Conservation (phyloP, 1,140 invertebrate genomes). For the Metaphire vulgaris region DNA sequence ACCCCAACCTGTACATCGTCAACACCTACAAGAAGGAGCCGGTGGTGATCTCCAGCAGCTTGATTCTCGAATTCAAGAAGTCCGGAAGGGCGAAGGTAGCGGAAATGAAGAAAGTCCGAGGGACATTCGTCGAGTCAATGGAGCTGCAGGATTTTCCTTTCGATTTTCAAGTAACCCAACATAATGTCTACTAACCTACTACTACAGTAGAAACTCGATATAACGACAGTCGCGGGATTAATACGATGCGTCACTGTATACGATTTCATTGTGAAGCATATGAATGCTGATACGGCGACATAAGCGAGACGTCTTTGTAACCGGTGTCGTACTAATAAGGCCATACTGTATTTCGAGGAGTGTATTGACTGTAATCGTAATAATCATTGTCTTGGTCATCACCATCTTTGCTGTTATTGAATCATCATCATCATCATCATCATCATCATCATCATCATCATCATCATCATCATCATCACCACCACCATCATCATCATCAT, state of each 20-base stretch:
- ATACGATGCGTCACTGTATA: too few relatives aligned
- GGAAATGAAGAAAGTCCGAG: not conserved
- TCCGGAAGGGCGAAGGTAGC: not conserved
- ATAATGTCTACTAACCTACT: too few relatives aligned
- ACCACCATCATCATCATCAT: not conserved
- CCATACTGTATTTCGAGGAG: too few relatives aligned
- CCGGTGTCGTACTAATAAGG: too few relatives aligned
- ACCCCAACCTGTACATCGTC: not conserved
- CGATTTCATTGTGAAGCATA: too few relatives aligned
- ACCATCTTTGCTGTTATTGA: not conserved
- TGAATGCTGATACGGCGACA: too few relatives aligned
- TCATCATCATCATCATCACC: not conserved
- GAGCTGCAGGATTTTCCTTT: not conserved
- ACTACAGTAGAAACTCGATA: too few relatives aligned
- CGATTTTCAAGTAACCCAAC: not conserved
- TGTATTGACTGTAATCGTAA: not conserved
- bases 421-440: slow-evolving; percentile 3
- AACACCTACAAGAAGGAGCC: not conserved
- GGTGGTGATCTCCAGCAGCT: not conserved
- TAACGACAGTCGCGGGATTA: too few relatives aligned
- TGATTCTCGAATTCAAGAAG: not conserved
- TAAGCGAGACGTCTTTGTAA: too few relatives aligned
- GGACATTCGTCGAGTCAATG: not conserved
- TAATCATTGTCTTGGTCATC: not conserved
- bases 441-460: slow-evolving; percentile 2